phyloP scores from a whole-genome alignment of 2,888 invertebrate genomes.

The Drosophila limbata region DNA sequence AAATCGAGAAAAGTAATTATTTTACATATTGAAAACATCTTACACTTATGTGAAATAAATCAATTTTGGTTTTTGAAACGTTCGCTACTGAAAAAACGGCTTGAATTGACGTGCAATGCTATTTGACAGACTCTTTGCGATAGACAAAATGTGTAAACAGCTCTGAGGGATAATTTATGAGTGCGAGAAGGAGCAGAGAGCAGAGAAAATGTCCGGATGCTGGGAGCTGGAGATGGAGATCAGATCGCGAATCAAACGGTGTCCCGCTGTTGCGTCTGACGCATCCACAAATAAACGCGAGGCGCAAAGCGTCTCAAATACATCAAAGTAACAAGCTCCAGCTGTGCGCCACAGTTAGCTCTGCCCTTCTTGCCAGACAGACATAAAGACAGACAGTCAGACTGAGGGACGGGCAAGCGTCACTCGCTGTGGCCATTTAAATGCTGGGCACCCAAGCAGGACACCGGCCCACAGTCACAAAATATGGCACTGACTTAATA shows the following conservation, averaged over 20 bases:
- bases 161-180: conserved; percentile 35
- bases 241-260: conserved; percentile 56
- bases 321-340: conserved; percentile 83
- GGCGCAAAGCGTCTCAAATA: conserved; percentile 74
- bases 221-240: conserved; percentile 11
- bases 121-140: not conserved
- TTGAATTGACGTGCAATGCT: not conserved
- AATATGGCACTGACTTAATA: conserved; percentile 82
- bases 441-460: conserved; percentile 41
- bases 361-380: conserved; percentile 25
- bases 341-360: conserved; percentile 74
- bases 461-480: conserved; percentile 66
- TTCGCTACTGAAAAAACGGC: not conserved
- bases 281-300: conserved; percentile 80
- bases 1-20: too few relatives aligned
- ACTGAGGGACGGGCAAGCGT: conserved; percentile 10
- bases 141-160: conserved; percentile 43
- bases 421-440: conserved; percentile 16
- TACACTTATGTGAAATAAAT: too few relatives aligned
- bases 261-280: conserved; percentile 72
- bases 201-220: conserved; percentile 21
- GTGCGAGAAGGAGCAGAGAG: conserved; percentile 18
- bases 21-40: too few relatives aligned
- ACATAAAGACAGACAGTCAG: not conserved
- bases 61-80: too few relatives aligned